Evolutionary conservation across 2,888 invertebrate genomes (phyloP).

Genomic region (Metallyticus violacea): DNA sequence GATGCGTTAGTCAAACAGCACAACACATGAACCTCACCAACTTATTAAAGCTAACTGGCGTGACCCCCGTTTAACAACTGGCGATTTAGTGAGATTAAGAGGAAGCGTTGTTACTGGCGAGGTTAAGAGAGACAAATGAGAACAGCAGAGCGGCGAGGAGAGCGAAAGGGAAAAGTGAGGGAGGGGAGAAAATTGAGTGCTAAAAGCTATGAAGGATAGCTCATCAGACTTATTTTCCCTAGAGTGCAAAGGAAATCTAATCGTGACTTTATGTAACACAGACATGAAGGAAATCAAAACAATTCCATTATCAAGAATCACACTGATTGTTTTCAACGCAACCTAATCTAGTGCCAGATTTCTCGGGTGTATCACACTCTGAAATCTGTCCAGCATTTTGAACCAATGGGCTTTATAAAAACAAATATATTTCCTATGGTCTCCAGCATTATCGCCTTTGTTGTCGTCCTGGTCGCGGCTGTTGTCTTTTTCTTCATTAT

Average conservation of each 20-base stretch:
- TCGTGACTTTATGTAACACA: background rate
- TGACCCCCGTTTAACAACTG: background rate
- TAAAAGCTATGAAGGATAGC: background rate
- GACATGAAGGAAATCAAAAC: no score
- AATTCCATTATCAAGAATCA: no score
- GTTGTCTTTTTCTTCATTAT: no score
- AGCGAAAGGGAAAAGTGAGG: background rate
- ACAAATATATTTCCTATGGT: background rate
- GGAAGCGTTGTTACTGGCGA: background rate
- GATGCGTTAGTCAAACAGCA: background rate
- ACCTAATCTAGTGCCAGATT: no score
- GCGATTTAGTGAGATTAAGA: background rate
- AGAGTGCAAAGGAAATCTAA: background rate
- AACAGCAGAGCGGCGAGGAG: background rate
- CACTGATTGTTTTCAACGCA: no score
- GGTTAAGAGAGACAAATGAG: background rate
- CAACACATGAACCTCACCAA: background rate
- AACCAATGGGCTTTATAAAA: background rate
- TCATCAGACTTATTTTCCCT: background rate
- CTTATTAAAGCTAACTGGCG: background rate
- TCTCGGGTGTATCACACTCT: background rate
- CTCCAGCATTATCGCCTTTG: no score
- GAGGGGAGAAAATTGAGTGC: background rate
- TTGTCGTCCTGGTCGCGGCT: no score
- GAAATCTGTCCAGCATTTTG: background rate